phyloP scores from a whole-genome alignment of 2,113 vertebrate genomes.

The Arenaria interpres region DNA sequence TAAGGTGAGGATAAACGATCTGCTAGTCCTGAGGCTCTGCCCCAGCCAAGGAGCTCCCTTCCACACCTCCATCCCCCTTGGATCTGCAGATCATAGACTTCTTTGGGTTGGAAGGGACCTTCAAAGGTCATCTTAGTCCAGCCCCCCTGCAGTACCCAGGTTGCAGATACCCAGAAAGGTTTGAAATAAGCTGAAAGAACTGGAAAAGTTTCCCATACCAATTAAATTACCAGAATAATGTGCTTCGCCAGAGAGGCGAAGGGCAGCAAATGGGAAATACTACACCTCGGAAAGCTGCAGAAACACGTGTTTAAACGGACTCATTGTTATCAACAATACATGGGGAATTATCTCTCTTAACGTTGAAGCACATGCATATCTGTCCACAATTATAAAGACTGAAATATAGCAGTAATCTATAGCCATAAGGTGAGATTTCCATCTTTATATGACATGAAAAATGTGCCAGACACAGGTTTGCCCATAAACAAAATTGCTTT shows the following conservation, averaged over 20 bases:
- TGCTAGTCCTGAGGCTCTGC: not conserved
- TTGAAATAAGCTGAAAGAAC: not conserved
- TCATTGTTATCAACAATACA: not conserved
- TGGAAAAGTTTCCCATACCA: not conserved
- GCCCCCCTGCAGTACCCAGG: not conserved
- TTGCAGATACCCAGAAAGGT: not conserved
- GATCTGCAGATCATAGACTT: not conserved
- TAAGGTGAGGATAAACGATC: fast-evolving
- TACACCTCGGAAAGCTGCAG: not conserved
- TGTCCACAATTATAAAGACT: conserved; percentile 59
- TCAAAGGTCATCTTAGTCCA: not conserved
- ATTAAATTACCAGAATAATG: not conserved
- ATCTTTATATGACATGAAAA: conserved; percentile 79
- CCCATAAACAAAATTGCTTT: conserved; percentile 80
- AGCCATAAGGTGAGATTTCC: conserved; percentile 77
- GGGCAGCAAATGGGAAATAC: not conserved
- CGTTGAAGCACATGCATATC: conserved; percentile 30
- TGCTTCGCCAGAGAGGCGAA: not conserved
- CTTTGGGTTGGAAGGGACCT: not conserved
- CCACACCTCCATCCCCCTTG: too few relatives aligned
- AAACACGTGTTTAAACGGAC: not conserved
- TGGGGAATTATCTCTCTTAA: conserved; percentile 19
- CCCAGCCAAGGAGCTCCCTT: not conserved
- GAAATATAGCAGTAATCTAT: conserved; percentile 69
- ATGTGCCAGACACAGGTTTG: conserved; percentile 70